Evolutionary conservation across 2,113 vertebrate species (phyloP).

Genomic region (Sialia sialis): DNA sequence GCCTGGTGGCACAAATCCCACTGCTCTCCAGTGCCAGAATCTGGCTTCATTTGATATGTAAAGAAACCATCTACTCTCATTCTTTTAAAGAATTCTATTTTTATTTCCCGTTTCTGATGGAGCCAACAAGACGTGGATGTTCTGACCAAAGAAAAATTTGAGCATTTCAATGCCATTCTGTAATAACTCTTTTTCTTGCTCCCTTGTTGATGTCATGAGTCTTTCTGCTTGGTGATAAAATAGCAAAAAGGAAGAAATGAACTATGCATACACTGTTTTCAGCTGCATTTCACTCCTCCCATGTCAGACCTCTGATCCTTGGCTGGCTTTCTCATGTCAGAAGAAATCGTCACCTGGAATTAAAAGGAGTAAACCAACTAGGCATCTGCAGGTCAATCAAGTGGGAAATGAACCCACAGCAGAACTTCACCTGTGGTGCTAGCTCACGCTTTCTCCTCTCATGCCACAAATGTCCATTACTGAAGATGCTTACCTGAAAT

Average conservation of each 20-base stretch:
- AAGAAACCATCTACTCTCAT: background rate
- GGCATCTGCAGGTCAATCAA: background rate
- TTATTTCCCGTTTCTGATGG: background rate
- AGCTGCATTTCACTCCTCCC: background rate
- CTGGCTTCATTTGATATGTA: background rate
- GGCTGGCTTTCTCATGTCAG: background rate
- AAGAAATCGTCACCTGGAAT: background rate
- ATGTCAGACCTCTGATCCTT: background rate
- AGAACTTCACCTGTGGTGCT: background rate
- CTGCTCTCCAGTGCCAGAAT: background rate
- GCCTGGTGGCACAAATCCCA: slow-evolving; percentile 44
- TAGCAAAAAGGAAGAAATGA: background rate
- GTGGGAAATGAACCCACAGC: background rate
- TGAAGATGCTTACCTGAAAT: background rate
- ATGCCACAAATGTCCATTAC: background rate
- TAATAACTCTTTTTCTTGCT: slow-evolving; percentile 9
- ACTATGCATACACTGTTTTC: background rate
- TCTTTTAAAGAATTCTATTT: slow-evolving; percentile 19
- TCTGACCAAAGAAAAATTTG: background rate
- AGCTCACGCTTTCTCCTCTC: background rate
- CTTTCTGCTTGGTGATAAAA: background rate
- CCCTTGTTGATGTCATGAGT: background rate
- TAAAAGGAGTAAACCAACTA: background rate
- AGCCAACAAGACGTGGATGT: background rate
- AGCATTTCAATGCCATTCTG: background rate